Conservation (phyloP, 2,888 invertebrate genomes). For the Hypercompe scribonia region DNA sequence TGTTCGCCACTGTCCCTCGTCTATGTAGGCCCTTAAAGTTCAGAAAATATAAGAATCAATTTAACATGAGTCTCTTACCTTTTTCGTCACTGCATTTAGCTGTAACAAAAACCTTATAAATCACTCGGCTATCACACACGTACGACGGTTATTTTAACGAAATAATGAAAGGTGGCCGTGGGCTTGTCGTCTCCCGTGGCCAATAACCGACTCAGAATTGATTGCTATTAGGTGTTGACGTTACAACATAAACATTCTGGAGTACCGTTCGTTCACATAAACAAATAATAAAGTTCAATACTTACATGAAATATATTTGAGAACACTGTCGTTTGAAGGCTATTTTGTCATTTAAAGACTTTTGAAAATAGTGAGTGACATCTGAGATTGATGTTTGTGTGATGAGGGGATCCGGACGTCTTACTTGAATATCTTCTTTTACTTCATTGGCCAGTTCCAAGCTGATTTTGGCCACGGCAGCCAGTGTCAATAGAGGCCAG, state of each 20-base stretch:
- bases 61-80: no score
- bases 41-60: no score
- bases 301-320: not conserved
- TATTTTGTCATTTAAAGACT: no score
- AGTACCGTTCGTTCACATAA: conserved; percentile 42
- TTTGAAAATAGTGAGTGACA: no score
- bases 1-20: no score
- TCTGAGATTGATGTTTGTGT: no score
- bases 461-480: no score
- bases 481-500: no score
- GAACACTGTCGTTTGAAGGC: not conserved
- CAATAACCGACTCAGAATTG: conserved; percentile 33
- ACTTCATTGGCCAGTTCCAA: no score
- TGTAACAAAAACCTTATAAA: not conserved
- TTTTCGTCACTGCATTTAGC: not conserved
- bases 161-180: not conserved
- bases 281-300: conserved; percentile 36
- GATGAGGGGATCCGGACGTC: no score
- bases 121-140: not conserved
- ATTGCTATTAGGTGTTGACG: conserved; percentile 52
- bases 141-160: not conserved
- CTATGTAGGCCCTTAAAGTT: no score
- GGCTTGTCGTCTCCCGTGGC: conserved; percentile 35
- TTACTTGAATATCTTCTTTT: no score
- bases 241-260: conserved; percentile 52